phyloP scores from a whole-genome alignment of 2,113 vertebrate species.

The Hippoglossus stenolepis region DNA sequence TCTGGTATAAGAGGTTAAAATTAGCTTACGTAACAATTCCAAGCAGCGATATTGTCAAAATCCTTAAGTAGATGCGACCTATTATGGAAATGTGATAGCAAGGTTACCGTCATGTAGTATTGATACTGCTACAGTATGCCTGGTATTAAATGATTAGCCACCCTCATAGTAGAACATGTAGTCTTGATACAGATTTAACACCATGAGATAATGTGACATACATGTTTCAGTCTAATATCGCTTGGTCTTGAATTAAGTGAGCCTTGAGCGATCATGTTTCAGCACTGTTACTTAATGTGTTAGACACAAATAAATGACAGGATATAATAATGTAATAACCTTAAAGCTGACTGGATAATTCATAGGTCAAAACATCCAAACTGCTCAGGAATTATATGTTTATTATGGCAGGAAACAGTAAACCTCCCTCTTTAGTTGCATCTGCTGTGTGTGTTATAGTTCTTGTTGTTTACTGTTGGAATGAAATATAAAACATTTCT shows the following conservation, averaged over 20 bases:
- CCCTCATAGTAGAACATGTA: neutral
- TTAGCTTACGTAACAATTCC: no score
- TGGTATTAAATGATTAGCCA: neutral
- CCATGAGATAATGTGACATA: neutral
- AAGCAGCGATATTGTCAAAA: no score
- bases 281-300: neutral
- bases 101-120: neutral
- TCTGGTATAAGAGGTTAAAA: neutral
- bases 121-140: neutral
- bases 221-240: neutral
- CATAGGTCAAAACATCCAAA: neutral
- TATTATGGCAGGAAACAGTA: neutral
- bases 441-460: neutral
- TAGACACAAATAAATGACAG: neutral
- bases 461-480: neutral
- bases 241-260: neutral
- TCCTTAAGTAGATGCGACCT: neutral
- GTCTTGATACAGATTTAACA: neutral
- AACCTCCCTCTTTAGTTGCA: neutral
- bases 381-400: neutral
- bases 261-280: neutral
- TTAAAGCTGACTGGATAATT: neutral
- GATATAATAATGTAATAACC: slow-evolving; percentile 1
- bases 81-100: neutral
- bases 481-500: neutral